Conservation (phyloP, 2,888 invertebrate genomes). For the Drosophila cognata region DNA sequence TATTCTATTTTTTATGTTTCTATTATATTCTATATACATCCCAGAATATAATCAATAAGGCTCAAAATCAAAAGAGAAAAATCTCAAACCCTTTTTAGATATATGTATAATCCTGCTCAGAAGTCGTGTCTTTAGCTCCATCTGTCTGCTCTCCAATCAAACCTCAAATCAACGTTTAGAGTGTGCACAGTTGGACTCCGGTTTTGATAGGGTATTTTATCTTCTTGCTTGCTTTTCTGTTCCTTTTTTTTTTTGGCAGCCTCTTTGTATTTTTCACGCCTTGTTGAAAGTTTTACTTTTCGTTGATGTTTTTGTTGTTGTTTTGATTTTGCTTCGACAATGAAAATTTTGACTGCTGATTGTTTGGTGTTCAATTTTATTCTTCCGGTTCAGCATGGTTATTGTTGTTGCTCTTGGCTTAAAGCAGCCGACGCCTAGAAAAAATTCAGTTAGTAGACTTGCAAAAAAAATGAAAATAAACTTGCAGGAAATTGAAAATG, state of each 20-base stretch:
- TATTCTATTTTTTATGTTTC: no score
- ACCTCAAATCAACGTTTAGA: not conserved
- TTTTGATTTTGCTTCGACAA: conserved; percentile 58
- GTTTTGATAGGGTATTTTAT: not conserved
- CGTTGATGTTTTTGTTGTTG: conserved; percentile 14
- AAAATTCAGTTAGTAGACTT: conserved; percentile 45
- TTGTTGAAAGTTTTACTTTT: conserved; percentile 61
- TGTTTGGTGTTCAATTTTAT: conserved; percentile 78
- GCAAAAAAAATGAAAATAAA: conserved; percentile 22
- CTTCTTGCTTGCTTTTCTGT: conserved; percentile 5
- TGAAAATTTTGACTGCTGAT: conserved; percentile 79
- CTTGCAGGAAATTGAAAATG: conserved; percentile 74
- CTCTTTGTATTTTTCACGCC: conserved; percentile 71
- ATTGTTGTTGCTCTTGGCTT: conserved; percentile 25
- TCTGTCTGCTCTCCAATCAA: not conserved
- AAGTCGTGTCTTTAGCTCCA: not conserved
- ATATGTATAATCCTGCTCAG: not conserved
- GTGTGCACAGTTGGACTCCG: not conserved
- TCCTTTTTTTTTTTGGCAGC: conserved; percentile 11
- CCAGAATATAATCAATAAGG: not conserved
- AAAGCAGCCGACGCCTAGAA: conserved; percentile 42
- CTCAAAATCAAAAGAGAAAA: not conserved
- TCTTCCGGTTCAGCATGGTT: conserved; percentile 59
- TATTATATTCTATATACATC: not conserved
- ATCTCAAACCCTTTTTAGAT: not conserved